These are phyloP conservation scores for Phylloscopus collybita DNA, from an alignment of 2,797 vertebrate species.

Conservation along the genomic window DNA sequence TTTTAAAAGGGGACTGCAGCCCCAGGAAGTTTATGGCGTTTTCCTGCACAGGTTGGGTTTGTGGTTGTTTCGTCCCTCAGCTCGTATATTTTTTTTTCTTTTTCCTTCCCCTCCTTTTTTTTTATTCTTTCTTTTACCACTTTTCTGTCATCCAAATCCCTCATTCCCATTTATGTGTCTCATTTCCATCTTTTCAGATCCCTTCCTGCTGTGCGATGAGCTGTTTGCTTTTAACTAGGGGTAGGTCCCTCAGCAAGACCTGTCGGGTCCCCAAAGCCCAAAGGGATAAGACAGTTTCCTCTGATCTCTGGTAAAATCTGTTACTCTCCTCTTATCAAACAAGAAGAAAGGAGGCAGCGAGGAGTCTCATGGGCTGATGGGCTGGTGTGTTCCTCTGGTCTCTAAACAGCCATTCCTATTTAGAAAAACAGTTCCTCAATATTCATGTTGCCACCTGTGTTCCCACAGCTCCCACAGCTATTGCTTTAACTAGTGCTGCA, in stretches of 20 bases:
- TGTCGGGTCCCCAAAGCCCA: background rate
- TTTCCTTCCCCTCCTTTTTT: background rate
- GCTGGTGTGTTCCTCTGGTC: background rate
- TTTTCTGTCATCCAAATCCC: background rate
- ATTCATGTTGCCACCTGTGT: background rate
- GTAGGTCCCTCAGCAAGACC: constrained; percentile 11
- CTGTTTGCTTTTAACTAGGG: constrained; percentile 31
- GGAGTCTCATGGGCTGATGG: background rate
- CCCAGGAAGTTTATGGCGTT: background rate
- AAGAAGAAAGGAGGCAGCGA: constrained; percentile 6
- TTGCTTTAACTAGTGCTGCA: background rate
- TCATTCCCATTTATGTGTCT: background rate
- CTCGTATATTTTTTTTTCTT: background rate
- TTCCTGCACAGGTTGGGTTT: background rate
- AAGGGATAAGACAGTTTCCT: constrained; percentile 3
- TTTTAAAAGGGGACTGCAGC: background rate
- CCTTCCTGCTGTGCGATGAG: background rate
- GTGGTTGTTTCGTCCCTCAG: background rate
- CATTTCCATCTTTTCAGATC: constrained; percentile 34
- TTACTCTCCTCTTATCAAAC: background rate
- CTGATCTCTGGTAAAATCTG: constrained; percentile 32
- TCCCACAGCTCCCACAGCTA: background rate
- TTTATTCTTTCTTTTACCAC: background rate
- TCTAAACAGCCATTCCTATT: constrained; percentile 5
- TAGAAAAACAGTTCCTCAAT: constrained; percentile 1